These are phyloP conservation scores for Elegia similella DNA, from an alignment of 2,888 invertebrate species.

Conservation along the genomic window DNA sequence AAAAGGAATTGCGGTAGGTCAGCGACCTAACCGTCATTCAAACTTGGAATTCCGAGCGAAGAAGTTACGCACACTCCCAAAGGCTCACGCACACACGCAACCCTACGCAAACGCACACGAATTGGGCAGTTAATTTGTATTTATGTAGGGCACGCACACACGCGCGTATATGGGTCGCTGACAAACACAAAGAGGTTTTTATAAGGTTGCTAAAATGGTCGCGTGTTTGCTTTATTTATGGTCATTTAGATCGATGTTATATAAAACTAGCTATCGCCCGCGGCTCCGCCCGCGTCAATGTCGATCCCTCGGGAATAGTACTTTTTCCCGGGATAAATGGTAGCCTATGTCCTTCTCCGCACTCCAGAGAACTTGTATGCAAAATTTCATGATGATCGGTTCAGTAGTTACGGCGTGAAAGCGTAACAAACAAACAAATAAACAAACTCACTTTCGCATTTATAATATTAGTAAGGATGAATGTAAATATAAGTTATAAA, in stretches of 20 bases:
- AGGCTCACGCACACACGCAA: slow-evolving; percentile 1
- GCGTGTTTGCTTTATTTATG: slow-evolving; percentile 25
- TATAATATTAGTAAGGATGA: too few species aligned
- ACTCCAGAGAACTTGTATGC: too few species aligned
- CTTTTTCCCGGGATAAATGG: too few species aligned
- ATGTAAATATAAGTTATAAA: too few species aligned
- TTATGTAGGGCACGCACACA: slow-evolving; percentile 72
- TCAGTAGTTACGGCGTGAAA: too few species aligned
- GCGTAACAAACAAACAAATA: too few species aligned
- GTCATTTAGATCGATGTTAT: slow-evolving; percentile 9
- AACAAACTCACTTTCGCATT: too few species aligned
- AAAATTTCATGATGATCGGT: too few species aligned
- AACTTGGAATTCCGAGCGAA: slow-evolving; percentile 77
- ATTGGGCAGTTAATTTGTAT: slow-evolving; percentile 63
- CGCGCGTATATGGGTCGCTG: slow-evolving; percentile 61
- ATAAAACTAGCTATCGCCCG: too few species aligned
- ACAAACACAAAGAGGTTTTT: slow-evolving; percentile 48
- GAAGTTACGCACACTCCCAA: slow-evolving; percentile 64
- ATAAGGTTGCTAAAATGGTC: slow-evolving; percentile 34
- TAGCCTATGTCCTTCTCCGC: too few species aligned
- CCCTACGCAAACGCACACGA: slow-evolving; percentile 50
- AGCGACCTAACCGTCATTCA: slow-evolving; percentile 77
- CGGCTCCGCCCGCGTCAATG: too few species aligned
- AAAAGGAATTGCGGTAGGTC: slow-evolving; percentile 61
- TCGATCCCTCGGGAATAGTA: too few species aligned